Evolutionary conservation across 2,797 vertebrate genomes (phyloP), one percentile per base, ranked within the genome.

Genomic region (Todus mexicanus): DNA sequence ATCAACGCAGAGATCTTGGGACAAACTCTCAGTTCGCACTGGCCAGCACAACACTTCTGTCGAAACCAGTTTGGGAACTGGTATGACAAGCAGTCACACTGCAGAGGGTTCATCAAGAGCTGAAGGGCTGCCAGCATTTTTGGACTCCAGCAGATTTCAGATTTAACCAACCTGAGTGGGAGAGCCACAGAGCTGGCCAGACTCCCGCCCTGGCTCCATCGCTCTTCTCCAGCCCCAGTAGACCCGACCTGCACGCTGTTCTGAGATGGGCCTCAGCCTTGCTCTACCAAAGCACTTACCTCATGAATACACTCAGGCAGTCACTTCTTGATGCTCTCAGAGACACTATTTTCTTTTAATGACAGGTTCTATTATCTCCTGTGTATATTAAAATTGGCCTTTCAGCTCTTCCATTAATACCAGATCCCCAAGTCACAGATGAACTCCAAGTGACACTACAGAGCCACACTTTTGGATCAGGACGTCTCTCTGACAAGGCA

Each of bases 331-430:
- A 54, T 31, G 43, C 72, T 64, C 60, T 53, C 63, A 37, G 48
- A 92, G 29, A 71, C 31, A 8, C 20, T 25, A 11, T 48, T 78
- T 40, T 26, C 27, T 76, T 69, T 59, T 43, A 81, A 82, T 64
- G 74, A 74, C 87, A 84, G 57, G 51, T 90, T 92, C 84, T 80
- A 6, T 77, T 89, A 83, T 91, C 72, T 87, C 50, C 69, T 68
- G 6, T 47, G 27, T 87, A 74, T 80, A 74, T 77, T 85, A 82
- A 92, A 93, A 43, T 8, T 19, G 42, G 68, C 60, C 90, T 87
- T 92, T 89, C 84, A 61, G 89, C 69, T 91, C 54, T 59, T 83
- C 69, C 66, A 69, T 94, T 84, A 93, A 72, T 50, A 59, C 9
- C 77, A 90, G 88, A 84, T 73, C 31, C 42, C 11, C 9, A 37